phyloP scores from a whole-genome alignment of 2,113 vertebrate species.

The Panthera leo region DNA sequence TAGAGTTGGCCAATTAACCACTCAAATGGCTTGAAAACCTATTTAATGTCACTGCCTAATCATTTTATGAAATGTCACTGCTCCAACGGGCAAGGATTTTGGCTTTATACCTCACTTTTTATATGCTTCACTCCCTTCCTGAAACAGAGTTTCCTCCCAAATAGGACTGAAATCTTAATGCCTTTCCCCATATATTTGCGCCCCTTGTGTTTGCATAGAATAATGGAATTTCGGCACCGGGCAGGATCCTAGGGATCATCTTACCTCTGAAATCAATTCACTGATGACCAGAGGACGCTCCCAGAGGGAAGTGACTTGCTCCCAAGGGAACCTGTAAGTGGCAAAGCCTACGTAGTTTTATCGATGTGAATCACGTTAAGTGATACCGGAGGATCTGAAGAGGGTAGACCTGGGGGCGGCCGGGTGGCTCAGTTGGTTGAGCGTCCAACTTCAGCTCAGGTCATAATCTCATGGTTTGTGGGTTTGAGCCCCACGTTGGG shows the following conservation, averaged over 20 bases:
- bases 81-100: constrained; percentile 31
- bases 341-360: not conserved
- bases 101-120: constrained; percentile 22
- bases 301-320: not conserved
- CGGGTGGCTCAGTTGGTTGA: too few relatives aligned
- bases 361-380: not conserved
- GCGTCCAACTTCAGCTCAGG: too few relatives aligned
- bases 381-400: too few relatives aligned
- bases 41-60: constrained; percentile 81
- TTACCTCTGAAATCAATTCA: not conserved
- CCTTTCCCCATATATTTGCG: not conserved
- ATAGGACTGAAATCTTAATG: not conserved
- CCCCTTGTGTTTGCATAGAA: not conserved
- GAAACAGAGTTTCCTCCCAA: not conserved
- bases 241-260: not conserved
- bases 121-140: not conserved
- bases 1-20: constrained; percentile 71
- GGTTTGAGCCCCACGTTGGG: too few relatives aligned
- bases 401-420: not conserved
- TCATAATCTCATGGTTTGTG: too few relatives aligned
- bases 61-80: constrained; percentile 77
- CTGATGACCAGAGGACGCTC: not conserved
- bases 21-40: constrained; percentile 74
- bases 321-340: not conserved
- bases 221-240: not conserved